phyloP scores from a whole-genome alignment of 2,888 invertebrate species.

The Meliscaeva auricollis region DNA sequence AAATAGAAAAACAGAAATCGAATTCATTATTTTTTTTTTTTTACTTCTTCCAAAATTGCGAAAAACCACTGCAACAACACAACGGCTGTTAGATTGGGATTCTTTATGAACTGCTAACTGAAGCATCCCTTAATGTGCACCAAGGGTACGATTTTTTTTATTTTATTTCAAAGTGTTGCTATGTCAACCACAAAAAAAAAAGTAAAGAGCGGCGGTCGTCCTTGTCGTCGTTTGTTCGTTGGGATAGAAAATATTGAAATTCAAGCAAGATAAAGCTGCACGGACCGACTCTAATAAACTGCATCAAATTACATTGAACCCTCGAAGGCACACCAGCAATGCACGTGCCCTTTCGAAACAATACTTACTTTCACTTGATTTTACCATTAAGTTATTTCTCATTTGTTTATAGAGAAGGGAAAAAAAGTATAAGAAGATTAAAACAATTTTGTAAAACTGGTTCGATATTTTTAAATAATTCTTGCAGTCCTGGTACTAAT shows the following conservation, averaged over 20 bases:
- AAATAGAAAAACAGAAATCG: slow-evolving; percentile 10
- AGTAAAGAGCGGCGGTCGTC: slow-evolving; percentile 32
- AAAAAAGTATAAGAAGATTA: neutral
- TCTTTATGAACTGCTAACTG: slow-evolving; percentile 73
- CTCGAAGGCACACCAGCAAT: slow-evolving; percentile 37
- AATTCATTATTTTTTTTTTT: slow-evolving; percentile 1
- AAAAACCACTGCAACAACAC: slow-evolving; percentile 73
- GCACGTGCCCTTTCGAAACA: slow-evolving; percentile 64
- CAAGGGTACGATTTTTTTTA: slow-evolving; percentile 62
- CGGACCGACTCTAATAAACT: slow-evolving; percentile 63
- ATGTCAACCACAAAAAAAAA: slow-evolving; percentile 67
- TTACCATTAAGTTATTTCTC: neutral
- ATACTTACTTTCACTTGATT: neutral
- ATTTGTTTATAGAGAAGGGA: neutral
- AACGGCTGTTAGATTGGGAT: slow-evolving; percentile 60
- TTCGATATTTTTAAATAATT: neutral
- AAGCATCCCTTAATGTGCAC: slow-evolving; percentile 72
- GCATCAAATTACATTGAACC: slow-evolving; percentile 66
- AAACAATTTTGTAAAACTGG: neutral
- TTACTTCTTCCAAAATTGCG: slow-evolving; percentile 38
- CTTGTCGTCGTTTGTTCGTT: slow-evolving; percentile 1
- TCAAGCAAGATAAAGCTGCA: slow-evolving; percentile 59
- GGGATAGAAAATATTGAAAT: slow-evolving; percentile 58
- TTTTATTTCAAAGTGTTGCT: slow-evolving; percentile 46
- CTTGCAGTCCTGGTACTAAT: no score